Percentiles rank a stretch among this genome's conserved stretches.
Evolutionary conservation across 2,797 vertebrate genomes (phyloP).

Genomic region (Phyllotis vaccarum): DNA sequence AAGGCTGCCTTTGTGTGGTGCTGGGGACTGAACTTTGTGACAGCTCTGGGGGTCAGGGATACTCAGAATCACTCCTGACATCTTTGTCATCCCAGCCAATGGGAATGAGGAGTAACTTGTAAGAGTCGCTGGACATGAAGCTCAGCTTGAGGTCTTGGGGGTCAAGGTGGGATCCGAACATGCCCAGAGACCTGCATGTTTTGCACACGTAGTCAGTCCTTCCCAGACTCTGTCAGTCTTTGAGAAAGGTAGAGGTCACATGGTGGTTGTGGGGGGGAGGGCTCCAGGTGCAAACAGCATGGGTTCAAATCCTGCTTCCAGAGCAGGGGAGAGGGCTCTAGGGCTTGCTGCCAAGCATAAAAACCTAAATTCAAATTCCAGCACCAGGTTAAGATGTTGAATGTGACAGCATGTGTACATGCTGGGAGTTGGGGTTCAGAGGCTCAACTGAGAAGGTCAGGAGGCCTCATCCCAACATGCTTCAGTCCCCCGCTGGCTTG

Average conservation of each 20-base stretch:
- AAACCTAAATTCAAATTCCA: background rate
- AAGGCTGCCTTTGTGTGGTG: no score
- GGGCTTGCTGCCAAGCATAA: background rate
- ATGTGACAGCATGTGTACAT: background rate
- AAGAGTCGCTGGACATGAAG: background rate
- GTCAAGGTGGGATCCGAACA: no score
- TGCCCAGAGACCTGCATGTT: background rate
- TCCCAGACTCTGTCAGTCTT: background rate
- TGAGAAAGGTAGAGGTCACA: background rate
- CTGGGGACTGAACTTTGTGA: background rate
- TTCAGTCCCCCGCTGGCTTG: background rate
- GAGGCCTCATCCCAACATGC: background rate
- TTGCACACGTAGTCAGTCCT: background rate
- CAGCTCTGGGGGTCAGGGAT: no score
- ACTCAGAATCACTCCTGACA: accelerated
- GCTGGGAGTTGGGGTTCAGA: background rate
- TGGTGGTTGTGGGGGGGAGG: background rate
- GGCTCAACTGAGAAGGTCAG: background rate
- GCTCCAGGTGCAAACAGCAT: background rate
- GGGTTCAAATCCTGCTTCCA: background rate
- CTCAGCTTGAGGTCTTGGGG: background rate
- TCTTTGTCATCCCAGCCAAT: background rate
- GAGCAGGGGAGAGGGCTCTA: no score
- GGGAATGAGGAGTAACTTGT: accelerated
- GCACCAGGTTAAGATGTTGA: background rate